Evolutionary conservation across 2,113 vertebrate genomes (phyloP).

Genomic region (Danio rerio): GRCz12tu NC_133182.1:76683501-76684000

Average conservation of each 20-base stretch:
- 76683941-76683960: too few relatives aligned
- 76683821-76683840: not conserved
- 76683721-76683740: too few relatives aligned
- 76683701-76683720: not conserved
- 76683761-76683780: not conserved
- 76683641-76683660: not conserved
- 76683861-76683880: too few relatives aligned
- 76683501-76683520: slow-evolving; percentile 65
- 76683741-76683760: not conserved
- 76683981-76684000: too few relatives aligned
- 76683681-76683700: not conserved
- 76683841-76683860: not conserved
- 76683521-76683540: slow-evolving; percentile 66
- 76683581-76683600: not conserved
- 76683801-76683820: not conserved
- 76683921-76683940: too few relatives aligned
- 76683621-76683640: not conserved
- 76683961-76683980: too few relatives aligned
- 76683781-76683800: not conserved
- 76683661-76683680: not conserved
- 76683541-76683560: slow-evolving; percentile 43
- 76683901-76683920: too few relatives aligned
- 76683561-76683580: too few relatives aligned
- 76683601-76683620: not conserved
- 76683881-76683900: too few relatives aligned